Evolutionary conservation across 2,888 invertebrate species (phyloP), one percentile per base, ranked within the genome.

Genomic region (Ligdia adustata): DNA sequence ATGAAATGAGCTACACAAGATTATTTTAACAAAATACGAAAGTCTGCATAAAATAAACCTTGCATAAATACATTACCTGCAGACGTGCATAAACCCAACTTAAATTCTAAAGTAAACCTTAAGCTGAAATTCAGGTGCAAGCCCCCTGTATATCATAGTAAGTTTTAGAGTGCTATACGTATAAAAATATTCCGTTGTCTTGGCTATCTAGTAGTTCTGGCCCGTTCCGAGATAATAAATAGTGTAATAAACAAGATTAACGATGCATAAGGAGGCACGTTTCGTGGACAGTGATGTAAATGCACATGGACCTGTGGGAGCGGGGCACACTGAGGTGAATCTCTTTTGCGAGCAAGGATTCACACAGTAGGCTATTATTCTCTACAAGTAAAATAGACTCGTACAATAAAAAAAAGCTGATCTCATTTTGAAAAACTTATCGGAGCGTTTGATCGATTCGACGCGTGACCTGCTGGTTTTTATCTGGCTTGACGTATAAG

Each of bases 211-310:
- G 22, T 46, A 41, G 74, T 70, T 69, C 64, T 62, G 66, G 58
- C 59, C 66, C 58, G 69, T 69, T 73, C 58, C 56, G 65, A 74
- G 76, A 79, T 84, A 86, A 85, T 85, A 84, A 82, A 86, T 84
- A 79, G 82, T 79, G 80, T 77, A 85, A 87, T 87, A 87, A 86
- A 87, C 82, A 85, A 82, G 87, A 87, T 86, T 85, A 87, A 87
- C 82, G 79, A 79, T 80, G 82, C 81, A 82, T 81, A 85, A 87
- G 83, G 76, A 86, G 78, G 80, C 83, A 83, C 85, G 84, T 84
- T 82, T 80, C 72, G 74, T 60, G 82, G 83, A 83, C 86, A 79
- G 72, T 81, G 84, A 83, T 77, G 77, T 82, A 85, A 74, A 72
- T 80, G 79, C 79, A 76, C 68, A 70, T 68, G 73, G 67, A 66